Evolutionary conservation across 1,140 invertebrate genomes (phyloP), one percentile per base, ranked within the genome.

Genomic region (Trichonephila clavata): DNA sequence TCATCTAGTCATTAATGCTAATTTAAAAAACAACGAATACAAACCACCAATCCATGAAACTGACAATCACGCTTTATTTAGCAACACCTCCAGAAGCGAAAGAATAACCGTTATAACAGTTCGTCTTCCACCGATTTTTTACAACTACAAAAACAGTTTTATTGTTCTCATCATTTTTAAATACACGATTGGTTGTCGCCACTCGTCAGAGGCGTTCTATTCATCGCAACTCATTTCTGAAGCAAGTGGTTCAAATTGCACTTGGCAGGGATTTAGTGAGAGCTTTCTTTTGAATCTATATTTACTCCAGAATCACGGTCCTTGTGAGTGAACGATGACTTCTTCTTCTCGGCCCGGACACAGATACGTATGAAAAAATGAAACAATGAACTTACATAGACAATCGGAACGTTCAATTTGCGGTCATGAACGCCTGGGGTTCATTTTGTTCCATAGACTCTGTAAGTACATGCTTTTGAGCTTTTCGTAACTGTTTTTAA

Each of bases 181-280:
- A 87, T 87, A 63, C 24, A 32, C 27, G 60, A 87, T 87, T 87
- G 86, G 86, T 65, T 65, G 86, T 65, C 61, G 57, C 43, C 81
- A 60, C 81, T 32, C 43, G 81, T 84, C 81, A 83, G 81, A 83
- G 63, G 27, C 68, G 68, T 84, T 65, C 60, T 87, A 43, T 39
- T 87, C 77, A 81, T n/a, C 77, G 13, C 32, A n/a, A 32, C 77
- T 81, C 86, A 61, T 87, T 65, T 39, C 59, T 20, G 27, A 87
- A 83, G 81, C 81, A 90, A 90, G 89, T 90, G 89, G 89, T 81
- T 90, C 89, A 57, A 90, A 90, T 90, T 81, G 77, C 89, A 90
- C 89, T 90, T 90, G 89, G 89, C 89, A 90, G 50, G 18, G 57
- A 60, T 90, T 57, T 77, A 27, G 68, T 32, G 68, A 32, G 39